These are phyloP conservation scores for Stomatorhinus walkeri DNA, from an alignment of 2,797 vertebrate species.

Conservation along the genomic window DNA sequence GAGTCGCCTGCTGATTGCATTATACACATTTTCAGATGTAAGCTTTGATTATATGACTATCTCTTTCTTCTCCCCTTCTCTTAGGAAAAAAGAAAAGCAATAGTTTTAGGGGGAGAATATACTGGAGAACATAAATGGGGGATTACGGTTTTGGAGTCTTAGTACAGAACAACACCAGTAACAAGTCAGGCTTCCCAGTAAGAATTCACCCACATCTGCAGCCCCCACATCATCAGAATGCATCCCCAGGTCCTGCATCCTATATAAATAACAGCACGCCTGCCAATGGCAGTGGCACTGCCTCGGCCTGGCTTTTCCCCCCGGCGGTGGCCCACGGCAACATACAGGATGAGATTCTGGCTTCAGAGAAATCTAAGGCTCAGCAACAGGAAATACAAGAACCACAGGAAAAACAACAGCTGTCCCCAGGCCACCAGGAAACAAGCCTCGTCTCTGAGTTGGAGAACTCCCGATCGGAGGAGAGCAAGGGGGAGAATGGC, in stretches of 20 bases:
- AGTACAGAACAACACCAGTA: conserved; percentile 96
- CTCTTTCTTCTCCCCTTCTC: conserved; percentile 22
- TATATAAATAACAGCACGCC: conserved; percentile 94
- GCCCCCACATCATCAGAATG: conserved; percentile 80
- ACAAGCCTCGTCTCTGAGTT: conserved; percentile 78
- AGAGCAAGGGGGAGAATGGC: conserved; percentile 74
- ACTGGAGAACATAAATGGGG: conserved; percentile 87
- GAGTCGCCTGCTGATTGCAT: conserved; percentile 6
- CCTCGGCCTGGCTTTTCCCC: conserved; percentile 94
- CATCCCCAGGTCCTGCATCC: conserved; percentile 86
- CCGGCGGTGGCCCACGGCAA: conserved; percentile 86
- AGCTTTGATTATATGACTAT: background rate
- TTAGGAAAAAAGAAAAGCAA: conserved; percentile 55
- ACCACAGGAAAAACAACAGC: conserved; percentile 74
- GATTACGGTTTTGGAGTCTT: conserved; percentile 99
- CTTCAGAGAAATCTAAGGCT: conserved; percentile 90
- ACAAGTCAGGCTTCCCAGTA: conserved; percentile 96
- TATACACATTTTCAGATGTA: background rate
- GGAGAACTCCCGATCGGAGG: conserved; percentile 79
- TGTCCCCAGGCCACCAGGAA: conserved; percentile 85
- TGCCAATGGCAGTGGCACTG: conserved; percentile 86
- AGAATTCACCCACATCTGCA: conserved; percentile 98
- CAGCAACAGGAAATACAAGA: conserved; percentile 78
- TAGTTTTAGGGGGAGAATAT: conserved; percentile 51
- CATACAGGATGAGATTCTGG: conserved; percentile 99